Base-by-base conservation (phyloP, 2,797 vertebrate genomes). In the Rhinophrynus dorsalis region DNA sequence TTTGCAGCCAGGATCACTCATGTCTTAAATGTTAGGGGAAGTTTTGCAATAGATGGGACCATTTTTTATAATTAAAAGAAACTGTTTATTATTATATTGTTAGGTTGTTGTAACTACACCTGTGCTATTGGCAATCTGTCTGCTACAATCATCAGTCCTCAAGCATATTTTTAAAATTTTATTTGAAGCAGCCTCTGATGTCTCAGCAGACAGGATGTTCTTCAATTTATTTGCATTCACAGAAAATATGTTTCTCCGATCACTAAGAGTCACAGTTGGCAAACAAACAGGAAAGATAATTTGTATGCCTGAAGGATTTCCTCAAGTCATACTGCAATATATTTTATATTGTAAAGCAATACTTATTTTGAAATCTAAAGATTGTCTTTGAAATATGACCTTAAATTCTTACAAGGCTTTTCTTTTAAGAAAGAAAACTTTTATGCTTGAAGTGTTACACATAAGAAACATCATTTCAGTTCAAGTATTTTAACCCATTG, bases 201-300 rank as follows among this genome's bases (percentile, higher is more conserved):
- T 29, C 20, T 40, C 44, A 59, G 50, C 26, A 44, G 26, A 33
- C 20, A 5, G 33, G 48, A 54, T 52, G 37, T 44, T 37, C n/a
- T 51, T 23, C 67, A 52, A 60, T 68, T 60, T 52, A 61, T 68
- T 60, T 60, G 47, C 45, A 59, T 68, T 68, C 42, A 52, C 21
- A 44, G 12, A 50, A 59, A 67, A 59, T 32, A 58, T 51, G 42
- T 50, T 68, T 17, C 45, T 42, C 38, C 20, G 17, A 51, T 52
- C 23, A 29, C 6, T 44, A 30, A 30, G 18, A 61, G 45, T 15
- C 20, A 32, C 57, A 68, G 47, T 45, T 68, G 57, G 56, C 47
- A 68, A 59, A 32, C 44, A 42, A 52, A 60, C 57, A 52, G 37
- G 38, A 67, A 56, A 59, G 33, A 68, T 40, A 18, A 68, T 38